Base-by-base conservation (phyloP, 2,113 vertebrate species). In the Pica pica region DNA sequence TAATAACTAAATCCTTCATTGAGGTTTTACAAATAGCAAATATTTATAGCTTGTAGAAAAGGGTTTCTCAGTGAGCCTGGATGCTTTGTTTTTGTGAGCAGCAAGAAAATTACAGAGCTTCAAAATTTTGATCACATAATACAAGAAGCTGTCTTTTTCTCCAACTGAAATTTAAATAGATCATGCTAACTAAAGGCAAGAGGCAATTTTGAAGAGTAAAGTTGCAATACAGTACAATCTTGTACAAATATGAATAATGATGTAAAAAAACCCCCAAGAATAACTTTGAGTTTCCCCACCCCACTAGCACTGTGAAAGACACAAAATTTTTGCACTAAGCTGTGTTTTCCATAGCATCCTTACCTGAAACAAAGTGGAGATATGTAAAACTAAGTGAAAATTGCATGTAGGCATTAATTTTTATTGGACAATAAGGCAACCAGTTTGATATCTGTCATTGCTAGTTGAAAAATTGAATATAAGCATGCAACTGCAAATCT, bases 21-120 rank as follows among this genome's bases (percentile, higher is more conserved):
- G 97, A 95, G 95, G 67, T 89, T 97, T 98, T 97, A 98, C 98
- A 98, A 98, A 98, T 95, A 98, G 98, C 98, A 98, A 99, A 99
- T 99, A 99, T 99, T 99, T 98, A 98, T 97, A 98, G 97, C 97
- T 98, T 97, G 95, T 92, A 97, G 97, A 98, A 98, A 97, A 96
- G 93, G 97, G 87, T 98, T 98, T 98, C 96, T 98, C 94, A 94
- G 91, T 94, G 89, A 95, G 94, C 79, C 82, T 63, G 61, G 84
- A 87, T 93, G 95, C 87, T 98, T 98, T 98, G 96, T 98, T 98
- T 98, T 93, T 93, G 30, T 2, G 24, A 96, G 64, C 84, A 97
- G 94, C 59, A 97, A 97, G 96, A 96, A 97, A 98, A 98, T 98
- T 97, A 98, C 73, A 97, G 89, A 95, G 92, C 89, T 96, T 94